Conservation (phyloP, 1,140 invertebrate genomes). For the Ips nitidus region DNA sequence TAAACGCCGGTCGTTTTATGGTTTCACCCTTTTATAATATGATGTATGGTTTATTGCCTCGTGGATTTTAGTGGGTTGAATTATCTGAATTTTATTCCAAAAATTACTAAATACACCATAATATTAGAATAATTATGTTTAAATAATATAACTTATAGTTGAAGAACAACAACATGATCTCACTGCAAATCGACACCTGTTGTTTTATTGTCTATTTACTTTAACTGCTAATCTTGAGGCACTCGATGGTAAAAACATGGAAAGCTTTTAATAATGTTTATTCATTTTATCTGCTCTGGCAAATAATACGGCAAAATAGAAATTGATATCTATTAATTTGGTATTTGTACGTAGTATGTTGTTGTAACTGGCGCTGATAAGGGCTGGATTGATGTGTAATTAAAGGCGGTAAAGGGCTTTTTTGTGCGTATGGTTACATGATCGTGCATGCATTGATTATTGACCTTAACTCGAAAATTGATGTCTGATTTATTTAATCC, state of each 20-base stretch:
- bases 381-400: constrained; percentile 5
- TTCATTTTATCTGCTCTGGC: constrained; percentile 6
- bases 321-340: constrained; percentile 13
- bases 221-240: constrained; percentile 7
- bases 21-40: constrained; percentile 25
- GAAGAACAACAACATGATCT: not conserved
- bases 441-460: no score
- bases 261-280: constrained; percentile 17
- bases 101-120: no score
- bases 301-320: constrained; percentile 13
- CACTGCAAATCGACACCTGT: constrained; percentile 10
- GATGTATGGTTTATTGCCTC: constrained; percentile 29
- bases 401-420: constrained; percentile 4
- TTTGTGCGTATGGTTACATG: no score
- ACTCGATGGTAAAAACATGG: not conserved
- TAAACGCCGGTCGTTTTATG: constrained; percentile 17
- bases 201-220: constrained; percentile 10
- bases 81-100: no score
- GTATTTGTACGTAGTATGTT: constrained; percentile 8
- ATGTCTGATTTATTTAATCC: no score
- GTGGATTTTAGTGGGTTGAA: not conserved
- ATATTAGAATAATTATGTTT: no score
- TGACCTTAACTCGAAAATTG: no score
- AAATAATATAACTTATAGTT: no score
- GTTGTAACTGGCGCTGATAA: not conserved